Percentiles rank a stretch among this genome's conserved stretches.
Conservation (phyloP, 2,113 vertebrate species). For the Pteruthius melanotis region DNA sequence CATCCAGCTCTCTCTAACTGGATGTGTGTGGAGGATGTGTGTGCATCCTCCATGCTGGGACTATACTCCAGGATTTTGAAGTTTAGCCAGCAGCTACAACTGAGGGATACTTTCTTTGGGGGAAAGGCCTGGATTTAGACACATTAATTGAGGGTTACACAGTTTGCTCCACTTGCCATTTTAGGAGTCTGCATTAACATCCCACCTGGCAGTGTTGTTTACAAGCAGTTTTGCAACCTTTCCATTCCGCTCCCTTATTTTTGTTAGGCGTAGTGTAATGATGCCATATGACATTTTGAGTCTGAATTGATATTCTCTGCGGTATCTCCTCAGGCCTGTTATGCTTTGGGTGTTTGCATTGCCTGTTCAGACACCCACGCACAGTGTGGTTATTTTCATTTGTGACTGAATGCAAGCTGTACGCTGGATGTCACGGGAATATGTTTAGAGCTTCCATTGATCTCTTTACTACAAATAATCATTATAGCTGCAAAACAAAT, state of each 20-base stretch:
- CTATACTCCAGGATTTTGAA: slow-evolving; percentile 34
- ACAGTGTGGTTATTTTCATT: slow-evolving; percentile 21
- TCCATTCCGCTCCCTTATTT: slow-evolving; percentile 8
- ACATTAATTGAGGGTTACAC: background rate
- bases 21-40: no score
- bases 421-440: slow-evolving; percentile 15
- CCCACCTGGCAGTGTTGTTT: slow-evolving; percentile 17
- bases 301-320: slow-evolving; percentile 27
- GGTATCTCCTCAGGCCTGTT: slow-evolving; percentile 25
- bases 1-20: background rate
- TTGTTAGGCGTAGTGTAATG: background rate
- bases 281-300: slow-evolving; percentile 33
- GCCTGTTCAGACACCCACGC: background rate
- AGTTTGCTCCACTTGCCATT: background rate
- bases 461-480: slow-evolving; percentile 59
- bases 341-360: background rate
- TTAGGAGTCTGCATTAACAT: background rate
- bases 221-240: slow-evolving; percentile 32
- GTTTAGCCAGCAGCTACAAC: slow-evolving; percentile 21
- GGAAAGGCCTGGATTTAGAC: background rate
- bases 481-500: slow-evolving; percentile 51
- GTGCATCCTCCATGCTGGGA: slow-evolving; percentile 2
- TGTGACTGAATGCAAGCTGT: background rate
- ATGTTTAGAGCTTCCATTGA: slow-evolving; percentile 61
- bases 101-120: background rate